Evolutionary conservation across 2,113 vertebrate genomes (phyloP), one percentile per base, ranked within the genome.

Genomic region (Collichthys lucidus): DNA sequence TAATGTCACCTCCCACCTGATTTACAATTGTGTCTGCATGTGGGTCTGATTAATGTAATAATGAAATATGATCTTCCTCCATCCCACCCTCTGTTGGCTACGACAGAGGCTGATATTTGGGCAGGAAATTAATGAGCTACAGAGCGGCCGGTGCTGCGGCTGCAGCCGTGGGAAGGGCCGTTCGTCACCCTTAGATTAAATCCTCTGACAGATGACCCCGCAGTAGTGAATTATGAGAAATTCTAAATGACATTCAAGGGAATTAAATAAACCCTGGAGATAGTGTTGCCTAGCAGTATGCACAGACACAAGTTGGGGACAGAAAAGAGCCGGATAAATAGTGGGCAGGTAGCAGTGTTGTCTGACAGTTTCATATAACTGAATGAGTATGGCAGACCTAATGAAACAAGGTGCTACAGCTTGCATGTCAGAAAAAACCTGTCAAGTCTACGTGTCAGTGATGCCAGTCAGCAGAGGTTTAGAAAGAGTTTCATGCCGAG

Each of bases 51-150:
- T 87, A 86, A 92, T 89, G 56, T 86, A 88, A 90, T 90, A 90
- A 90, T 92, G 84, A 91, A 88, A 89, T 87, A 89, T 89, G 75
- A 91, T 90, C 84, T 83, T 60, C 69, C 74, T 65, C 78, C 77
- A 76, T 74, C 75, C 79, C 69, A 83, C 78, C 52, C 78, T 71
- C 75, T 89, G 79, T 80, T 67, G 31, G 66, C 66, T 40, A 53
- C 16, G 63, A 83, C 78, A 77, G 63, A 82, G 69, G 53, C 75
- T 89, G 76, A 85, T 92, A 92, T 87, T 90, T 90, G 78, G 89
- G 62, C 90, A 92, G 89, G 82, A 92, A 92, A 92, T 90, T 77
- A 90, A 93, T 88, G 88, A 91, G 91, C 82, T 86, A 74, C 80
- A 74, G 75, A 47, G 64, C 17, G 56, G 70, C 46, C 44, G 57